Evolutionary conservation across 2,888 invertebrate species (phyloP).

Genomic region (Gryllus longicercus): DNA sequence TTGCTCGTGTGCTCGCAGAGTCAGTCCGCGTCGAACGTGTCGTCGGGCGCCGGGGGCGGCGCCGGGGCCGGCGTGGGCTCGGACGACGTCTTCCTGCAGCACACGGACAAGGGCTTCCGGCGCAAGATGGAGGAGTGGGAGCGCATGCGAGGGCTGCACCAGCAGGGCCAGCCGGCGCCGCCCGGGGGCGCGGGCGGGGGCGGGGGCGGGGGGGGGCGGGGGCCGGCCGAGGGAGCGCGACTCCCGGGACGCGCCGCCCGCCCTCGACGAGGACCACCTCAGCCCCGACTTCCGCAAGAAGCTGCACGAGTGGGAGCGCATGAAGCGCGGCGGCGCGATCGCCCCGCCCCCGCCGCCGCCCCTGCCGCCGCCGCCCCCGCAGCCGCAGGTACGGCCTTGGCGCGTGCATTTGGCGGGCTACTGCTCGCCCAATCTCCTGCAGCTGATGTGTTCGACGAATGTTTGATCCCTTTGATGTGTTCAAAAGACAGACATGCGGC

Average conservation of each 20-base stretch:
- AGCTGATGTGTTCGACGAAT: too few species aligned
- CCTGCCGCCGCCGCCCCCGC: conserved; percentile 38
- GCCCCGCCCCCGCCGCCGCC: not conserved
- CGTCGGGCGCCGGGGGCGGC: conserved; percentile 17
- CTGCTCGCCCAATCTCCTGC: too few species aligned
- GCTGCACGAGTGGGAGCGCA: conserved; percentile 58
- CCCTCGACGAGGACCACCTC: conserved; percentile 60
- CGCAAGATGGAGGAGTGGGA: conserved; percentile 55
- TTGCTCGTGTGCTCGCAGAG: not conserved
- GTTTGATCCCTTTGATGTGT: too few species aligned
- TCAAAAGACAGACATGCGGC: too few species aligned
- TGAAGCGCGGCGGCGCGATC: not conserved
- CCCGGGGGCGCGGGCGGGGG: conserved; percentile 47
- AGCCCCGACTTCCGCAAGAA: conserved; percentile 74
- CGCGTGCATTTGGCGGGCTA: too few species aligned
- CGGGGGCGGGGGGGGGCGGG: conserved; percentile 55
- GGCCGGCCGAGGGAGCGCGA: conserved; percentile 42
- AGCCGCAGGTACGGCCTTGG: conserved; percentile 41
- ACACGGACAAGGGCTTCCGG: conserved; percentile 46
- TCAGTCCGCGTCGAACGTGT: not conserved
- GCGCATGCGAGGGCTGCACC: conserved; percentile 43
- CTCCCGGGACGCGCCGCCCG: conserved; percentile 19
- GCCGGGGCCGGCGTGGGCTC: conserved; percentile 26
- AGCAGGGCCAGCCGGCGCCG: not conserved
- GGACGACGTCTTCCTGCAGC: conserved; percentile 6